These are phyloP conservation scores for Xerus inauris DNA, from an alignment of 2,113 vertebrate genomes.

Conservation along the genomic window DNA sequence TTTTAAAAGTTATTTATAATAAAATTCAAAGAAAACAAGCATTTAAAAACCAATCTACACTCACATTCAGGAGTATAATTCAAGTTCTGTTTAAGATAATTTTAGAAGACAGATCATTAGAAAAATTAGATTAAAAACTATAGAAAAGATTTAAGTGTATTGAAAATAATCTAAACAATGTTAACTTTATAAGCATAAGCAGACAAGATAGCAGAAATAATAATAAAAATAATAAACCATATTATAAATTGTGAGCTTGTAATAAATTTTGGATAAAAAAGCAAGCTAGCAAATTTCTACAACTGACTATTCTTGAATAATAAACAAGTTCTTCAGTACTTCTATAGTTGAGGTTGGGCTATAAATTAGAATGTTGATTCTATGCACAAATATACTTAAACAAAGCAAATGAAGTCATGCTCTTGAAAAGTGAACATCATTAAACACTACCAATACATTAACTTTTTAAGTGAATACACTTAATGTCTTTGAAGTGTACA, in stretches of 20 bases:
- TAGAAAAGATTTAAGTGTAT: constrained; percentile 16
- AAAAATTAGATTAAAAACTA: not conserved
- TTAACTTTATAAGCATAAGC: constrained; percentile 35
- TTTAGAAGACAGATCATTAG: not conserved
- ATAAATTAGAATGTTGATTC: constrained; percentile 30
- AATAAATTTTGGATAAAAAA: constrained; percentile 20
- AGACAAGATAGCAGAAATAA: not conserved
- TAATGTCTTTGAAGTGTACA: not conserved
- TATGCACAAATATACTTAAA: not conserved
- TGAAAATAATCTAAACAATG: constrained; percentile 12
- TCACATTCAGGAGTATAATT: not conserved
- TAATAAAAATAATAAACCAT: not conserved
- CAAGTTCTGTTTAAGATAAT: constrained; percentile 30
- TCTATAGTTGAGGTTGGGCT: not conserved
- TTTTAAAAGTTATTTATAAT: not conserved
- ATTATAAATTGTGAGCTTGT: not conserved
- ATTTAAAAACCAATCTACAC: not conserved
- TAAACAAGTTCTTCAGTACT: not conserved
- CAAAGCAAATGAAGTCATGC: not conserved
- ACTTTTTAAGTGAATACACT: not conserved
- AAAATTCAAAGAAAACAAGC: constrained; percentile 21
- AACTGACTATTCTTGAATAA: not conserved
- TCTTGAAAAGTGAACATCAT: not conserved
- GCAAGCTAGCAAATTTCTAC: not conserved
- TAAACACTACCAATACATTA: not conserved